Percentiles rank a stretch among this genome's conserved stretches.
Conservation (phyloP, 2,797 vertebrate genomes). For the Siniperca obscura region DNA sequence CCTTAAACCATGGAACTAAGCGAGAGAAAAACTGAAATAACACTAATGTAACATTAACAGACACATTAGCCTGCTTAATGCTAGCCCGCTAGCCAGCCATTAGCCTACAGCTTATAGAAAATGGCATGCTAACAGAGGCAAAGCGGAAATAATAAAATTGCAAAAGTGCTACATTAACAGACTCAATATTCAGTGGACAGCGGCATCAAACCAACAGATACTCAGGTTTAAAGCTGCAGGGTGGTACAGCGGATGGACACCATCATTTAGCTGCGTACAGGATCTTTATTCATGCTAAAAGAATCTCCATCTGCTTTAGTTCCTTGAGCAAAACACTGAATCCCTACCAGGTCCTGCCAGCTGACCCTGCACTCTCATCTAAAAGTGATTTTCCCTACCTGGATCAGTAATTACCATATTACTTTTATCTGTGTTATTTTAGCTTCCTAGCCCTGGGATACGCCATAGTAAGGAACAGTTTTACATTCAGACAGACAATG, state of each 20-base stretch:
- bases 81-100: conserved; percentile 80
- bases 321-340: conserved; percentile 49
- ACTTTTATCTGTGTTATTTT: conserved; percentile 66
- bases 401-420: conserved; percentile 62
- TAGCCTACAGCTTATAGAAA: conserved; percentile 76
- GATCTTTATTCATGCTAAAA: conserved; percentile 26
- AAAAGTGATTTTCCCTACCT: conserved; percentile 49
- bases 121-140: conserved; percentile 71
- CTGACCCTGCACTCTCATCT: conserved; percentile 51
- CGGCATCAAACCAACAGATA: conserved; percentile 24
- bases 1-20: conserved; percentile 82
- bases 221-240: conserved; percentile 35
- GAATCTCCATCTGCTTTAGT: conserved; percentile 2
- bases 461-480: conserved; percentile 28
- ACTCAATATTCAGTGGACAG: conserved; percentile 23
- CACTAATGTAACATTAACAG: conserved; percentile 82
- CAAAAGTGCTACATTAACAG: conserved; percentile 61
- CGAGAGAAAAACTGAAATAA: conserved; percentile 75
- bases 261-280: conserved; percentile 15
- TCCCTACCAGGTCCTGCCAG: conserved; percentile 27
- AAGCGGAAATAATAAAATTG: conserved; percentile 60
- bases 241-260: background rate
- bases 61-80: conserved; percentile 81
- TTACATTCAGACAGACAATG: conserved; percentile 52
- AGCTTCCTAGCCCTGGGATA: conserved; percentile 47